Evolutionary conservation across 1,140 invertebrate genomes (phyloP), one percentile per base, ranked within the genome.

Genomic region (Rhysida immarginata): DNA sequence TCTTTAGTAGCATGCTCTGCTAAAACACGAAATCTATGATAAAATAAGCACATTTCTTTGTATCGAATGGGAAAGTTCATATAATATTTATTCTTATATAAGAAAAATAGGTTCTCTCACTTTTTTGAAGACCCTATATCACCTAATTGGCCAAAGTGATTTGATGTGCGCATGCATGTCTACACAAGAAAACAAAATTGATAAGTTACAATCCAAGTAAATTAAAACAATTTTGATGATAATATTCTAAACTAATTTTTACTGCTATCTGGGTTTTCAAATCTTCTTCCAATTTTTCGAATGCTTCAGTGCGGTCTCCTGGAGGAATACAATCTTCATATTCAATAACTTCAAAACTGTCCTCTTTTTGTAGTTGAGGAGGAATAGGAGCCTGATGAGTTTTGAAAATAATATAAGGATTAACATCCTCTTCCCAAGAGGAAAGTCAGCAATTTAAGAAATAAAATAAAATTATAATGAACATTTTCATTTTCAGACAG

Each of bases 1-100:
- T 97, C 94, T 72, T 89, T 85, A 51, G 85, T 85, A 23, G 86
- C 84, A 48, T 80, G 79, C 26, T 87, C 68, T 0, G 86, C 87
- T 46, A 96, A 73, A 64, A 87, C 82, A 66, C 96, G 88, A 75
- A 93, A 96, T 49, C 83, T 66, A 20, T 24, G 54, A 43, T 13
- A 11, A 46, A 46, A 46, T 46, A 35, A 35, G 16, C 5, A 35
- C 16, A 35, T 35, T 35, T 35, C 5, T 5, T 16, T n/a, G n/a
- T 8, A 35, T 35, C 29, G 29, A 35, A 35, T 8, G n/a, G n/a
- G n/a, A n/a, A n/a, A n/a, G n/a, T n/a, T n/a, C n/a, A n/a, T n/a
- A n/a, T n/a, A n/a, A n/a, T 11, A 41, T 41, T n/a, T 11, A 41
- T 41, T 41, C n/a, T 41, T 41, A 11, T 41, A 11, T n/a, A 41